Evolutionary conservation across 2,113 vertebrate genomes (phyloP).

Genomic region (Centropristis striata): DNA sequence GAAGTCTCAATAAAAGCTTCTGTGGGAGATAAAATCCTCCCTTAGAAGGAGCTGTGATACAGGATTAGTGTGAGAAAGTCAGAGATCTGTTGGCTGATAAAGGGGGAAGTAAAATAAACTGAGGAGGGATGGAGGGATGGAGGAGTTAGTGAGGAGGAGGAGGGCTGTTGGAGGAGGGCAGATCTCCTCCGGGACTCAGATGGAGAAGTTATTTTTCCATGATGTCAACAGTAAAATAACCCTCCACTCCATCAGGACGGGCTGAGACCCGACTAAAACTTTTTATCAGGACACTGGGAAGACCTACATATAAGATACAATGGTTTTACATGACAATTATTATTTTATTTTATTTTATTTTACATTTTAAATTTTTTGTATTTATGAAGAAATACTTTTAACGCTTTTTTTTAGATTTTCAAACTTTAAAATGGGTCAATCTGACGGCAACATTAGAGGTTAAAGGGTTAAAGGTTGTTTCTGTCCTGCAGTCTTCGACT

Average conservation of each 20-base stretch:
- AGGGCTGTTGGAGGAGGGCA: conserved; percentile 34
- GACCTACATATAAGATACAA: no score
- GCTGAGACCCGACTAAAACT: no score
- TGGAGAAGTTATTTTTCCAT: conserved; percentile 65
- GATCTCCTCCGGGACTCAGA: conserved; percentile 27
- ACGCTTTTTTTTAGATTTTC: no score
- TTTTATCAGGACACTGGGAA: no score
- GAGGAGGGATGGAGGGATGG: not conserved
- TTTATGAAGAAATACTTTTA: no score
- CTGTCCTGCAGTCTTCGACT: conserved; percentile 70
- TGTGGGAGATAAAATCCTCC: not conserved
- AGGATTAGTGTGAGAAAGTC: not conserved
- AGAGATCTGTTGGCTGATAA: conserved; percentile 33
- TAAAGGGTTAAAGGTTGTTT: no score
- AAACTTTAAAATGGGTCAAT: no score
- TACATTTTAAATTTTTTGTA: no score
- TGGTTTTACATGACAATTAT: no score
- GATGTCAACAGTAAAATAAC: conserved; percentile 55
- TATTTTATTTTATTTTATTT: no score
- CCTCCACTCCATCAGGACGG: no score
- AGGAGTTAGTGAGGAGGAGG: conserved; percentile 27
- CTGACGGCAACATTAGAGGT: no score
- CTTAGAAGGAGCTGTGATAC: not conserved
- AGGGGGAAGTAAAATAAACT: conserved; percentile 13
- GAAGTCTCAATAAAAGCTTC: not conserved